Evolutionary conservation across 2,797 vertebrate species (phyloP), one percentile per base, ranked within the genome.

Genomic region (Bufotes viridis): DNA sequence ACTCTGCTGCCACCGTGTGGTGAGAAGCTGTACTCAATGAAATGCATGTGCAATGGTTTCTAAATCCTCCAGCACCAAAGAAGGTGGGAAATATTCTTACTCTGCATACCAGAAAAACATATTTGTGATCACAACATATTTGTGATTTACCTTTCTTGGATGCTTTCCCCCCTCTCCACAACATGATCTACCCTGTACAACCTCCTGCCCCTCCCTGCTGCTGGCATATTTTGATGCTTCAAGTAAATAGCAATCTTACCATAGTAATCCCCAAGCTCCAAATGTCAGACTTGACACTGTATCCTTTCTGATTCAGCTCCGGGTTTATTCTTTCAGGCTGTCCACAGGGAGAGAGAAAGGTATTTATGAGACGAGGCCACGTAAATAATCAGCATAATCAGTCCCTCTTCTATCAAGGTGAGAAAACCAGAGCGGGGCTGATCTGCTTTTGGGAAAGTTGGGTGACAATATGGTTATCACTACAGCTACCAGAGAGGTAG

Each of bases 311-410:
- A 93, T 98, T 99, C 57, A 97, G 96, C 93, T 99, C 98, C 0
- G 98, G 98, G 93, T 99, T 99, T 93, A 99, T 99, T 92, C 98
- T 96, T 95, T 99, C 98, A 2, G 98, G 98, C 98, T 99, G 94
- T 3, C 79, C 92, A 90, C 85, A 93, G 3, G 5, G 61, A 61
- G 18, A 65, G n/a, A n/a, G 24, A 34, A 10, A 17, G 5, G 0
- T 11, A 1, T 57, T 22, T 22, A 63, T n/a, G 1, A 63, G 7
- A 22, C 7, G 22, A n/a, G 7, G 20, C 61, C 20, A 10, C 2
- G 58, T 3, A 63, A 11, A 63, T 63, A 20, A 13, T 63, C 60
- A 20, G 60, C 60, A 63, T 20, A 63, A 9, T 20, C 5, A 63
- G 22, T 3, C 13, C 61, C 14, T 9, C 61, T 18, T 55, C 53